These are phyloP conservation scores for Pachycephala philippinensis DNA, from an alignment of 2,113 vertebrate genomes.

Conservation along the genomic window DNA sequence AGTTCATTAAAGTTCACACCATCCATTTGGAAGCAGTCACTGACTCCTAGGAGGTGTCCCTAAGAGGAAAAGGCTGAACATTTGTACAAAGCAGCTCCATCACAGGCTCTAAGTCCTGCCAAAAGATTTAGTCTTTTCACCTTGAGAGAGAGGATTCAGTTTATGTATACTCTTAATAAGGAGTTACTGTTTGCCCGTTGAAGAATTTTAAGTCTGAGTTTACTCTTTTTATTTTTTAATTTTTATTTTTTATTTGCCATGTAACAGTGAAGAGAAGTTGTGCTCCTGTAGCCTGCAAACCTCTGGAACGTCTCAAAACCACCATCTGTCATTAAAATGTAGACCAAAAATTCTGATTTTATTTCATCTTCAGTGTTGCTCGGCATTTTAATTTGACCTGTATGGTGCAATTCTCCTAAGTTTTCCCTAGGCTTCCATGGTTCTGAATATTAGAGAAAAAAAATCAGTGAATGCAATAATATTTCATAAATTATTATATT, in stretches of 20 bases:
- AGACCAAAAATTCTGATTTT: not conserved
- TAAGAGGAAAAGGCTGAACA: not conserved
- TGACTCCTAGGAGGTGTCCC: not conserved
- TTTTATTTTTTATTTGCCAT: not conserved
- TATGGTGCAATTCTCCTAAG: not conserved
- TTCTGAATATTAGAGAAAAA: not conserved
- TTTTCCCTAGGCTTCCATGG: not conserved
- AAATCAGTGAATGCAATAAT: not conserved
- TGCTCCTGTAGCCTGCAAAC: not conserved
- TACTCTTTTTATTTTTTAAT: not conserved
- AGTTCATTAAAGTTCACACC: not conserved
- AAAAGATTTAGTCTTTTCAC: not conserved
- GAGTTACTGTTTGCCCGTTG: not conserved
- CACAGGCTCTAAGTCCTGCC: not conserved
- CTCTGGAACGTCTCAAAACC: not conserved
- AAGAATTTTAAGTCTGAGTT: not conserved
- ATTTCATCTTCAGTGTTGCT: not conserved
- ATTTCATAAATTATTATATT: not conserved
- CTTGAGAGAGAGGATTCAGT: not conserved
- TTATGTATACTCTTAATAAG: not conserved
- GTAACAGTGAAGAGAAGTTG: not conserved
- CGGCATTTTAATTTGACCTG: not conserved
- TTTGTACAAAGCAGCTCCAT: not conserved
- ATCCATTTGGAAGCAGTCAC: not conserved
- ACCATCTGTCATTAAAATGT: not conserved